Base-by-base conservation (phyloP, 2,797 vertebrate species). In the Glossophaga mutica region DNA sequence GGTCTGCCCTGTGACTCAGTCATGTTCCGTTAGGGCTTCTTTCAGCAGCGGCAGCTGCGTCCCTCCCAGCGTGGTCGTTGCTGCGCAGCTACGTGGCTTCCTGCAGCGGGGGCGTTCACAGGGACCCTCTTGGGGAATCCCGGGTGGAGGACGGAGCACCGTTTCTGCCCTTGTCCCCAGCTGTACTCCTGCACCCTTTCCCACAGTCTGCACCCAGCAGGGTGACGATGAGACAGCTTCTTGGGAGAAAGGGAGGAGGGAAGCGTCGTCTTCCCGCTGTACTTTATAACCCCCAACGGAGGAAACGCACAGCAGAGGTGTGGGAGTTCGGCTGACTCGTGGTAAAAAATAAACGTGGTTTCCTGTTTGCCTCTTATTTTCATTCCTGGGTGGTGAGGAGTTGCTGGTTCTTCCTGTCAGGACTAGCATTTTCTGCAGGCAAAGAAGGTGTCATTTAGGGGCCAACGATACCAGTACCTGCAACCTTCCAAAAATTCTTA, bases 341-440 rank as follows among this genome's bases (percentile, higher is more conserved):
- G 67, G 94, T 46, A 95, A 96, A 97, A 97, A 97, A 97, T 97
- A 97, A 96, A 89, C 65, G 21, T 0, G 5, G 94, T 95, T 98
- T 98, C 97, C 95, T 96, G 96, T 95, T 90, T 92, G 82, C 34
- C 9, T 81, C 50, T 82, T 83, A 91, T 95, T 95, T 97, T 84
- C 70, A 81, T 84, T 91, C 86, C 77, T 82, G 65, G 94, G 92
- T 67, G 84, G 91, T 44, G 14, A 92, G 57, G 52, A 85, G 62
- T 76, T 59, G 6, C 77, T 85, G 76, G 65, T 2, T n/a, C 39
- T 96, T 97, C 96, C 92, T 70, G 83, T 62, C 73, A 92, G 70
- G 50, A 73, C 62, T 71, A 18, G 87, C 85, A 76, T 83, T 96
- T 87, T 83, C 48, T 42, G 39, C 34, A 90, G 87, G 37, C 88